A percentile compares a stretch with the other conserved stretches of the same genome.
Evolutionary conservation across 2,797 vertebrate species (phyloP).

Genomic region (Platalea minor): DNA sequence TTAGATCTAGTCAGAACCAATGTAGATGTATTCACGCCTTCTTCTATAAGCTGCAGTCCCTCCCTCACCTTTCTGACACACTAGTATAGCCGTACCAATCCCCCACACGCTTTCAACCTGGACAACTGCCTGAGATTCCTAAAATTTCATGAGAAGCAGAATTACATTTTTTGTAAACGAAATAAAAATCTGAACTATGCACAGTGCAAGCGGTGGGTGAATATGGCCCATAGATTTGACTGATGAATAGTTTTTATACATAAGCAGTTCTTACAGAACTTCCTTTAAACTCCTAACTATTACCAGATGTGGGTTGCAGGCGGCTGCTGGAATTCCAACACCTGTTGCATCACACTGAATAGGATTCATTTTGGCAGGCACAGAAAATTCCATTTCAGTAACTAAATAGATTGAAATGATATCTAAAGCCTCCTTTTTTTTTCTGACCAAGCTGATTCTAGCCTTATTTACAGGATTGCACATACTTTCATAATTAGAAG

Average conservation of each 20-base stretch:
- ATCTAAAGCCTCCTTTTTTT: slow-evolving; percentile 14
- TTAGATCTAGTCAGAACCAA: background rate
- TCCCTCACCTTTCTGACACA: background rate
- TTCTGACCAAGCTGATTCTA: background rate
- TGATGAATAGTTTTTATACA: slow-evolving; percentile 63
- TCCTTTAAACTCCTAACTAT: slow-evolving; percentile 62
- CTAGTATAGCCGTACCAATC: background rate
- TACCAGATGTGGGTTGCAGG: slow-evolving; percentile 65
- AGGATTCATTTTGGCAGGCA: slow-evolving; percentile 69
- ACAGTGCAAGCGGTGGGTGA: background rate
- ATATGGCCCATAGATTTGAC: slow-evolving; percentile 38
- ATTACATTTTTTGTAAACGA: slow-evolving; percentile 9
- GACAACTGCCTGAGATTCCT: slow-evolving; percentile 35
- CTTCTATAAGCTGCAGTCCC: background rate
- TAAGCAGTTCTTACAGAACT: slow-evolving; percentile 59
- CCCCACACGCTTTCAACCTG: background rate
- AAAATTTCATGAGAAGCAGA: slow-evolving; percentile 16
- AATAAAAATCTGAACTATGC: slow-evolving; percentile 50
- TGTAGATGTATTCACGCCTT: background rate
- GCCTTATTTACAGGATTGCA: slow-evolving; percentile 52
- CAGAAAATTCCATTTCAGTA: slow-evolving; percentile 70
- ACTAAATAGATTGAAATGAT: slow-evolving; percentile 65
- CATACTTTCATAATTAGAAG: slow-evolving; percentile 60
- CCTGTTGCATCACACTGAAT: slow-evolving; percentile 71
- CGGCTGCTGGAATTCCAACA: slow-evolving; percentile 71